Conservation (phyloP, 2,888 invertebrate species). For the Orthosia gothica region DNA sequence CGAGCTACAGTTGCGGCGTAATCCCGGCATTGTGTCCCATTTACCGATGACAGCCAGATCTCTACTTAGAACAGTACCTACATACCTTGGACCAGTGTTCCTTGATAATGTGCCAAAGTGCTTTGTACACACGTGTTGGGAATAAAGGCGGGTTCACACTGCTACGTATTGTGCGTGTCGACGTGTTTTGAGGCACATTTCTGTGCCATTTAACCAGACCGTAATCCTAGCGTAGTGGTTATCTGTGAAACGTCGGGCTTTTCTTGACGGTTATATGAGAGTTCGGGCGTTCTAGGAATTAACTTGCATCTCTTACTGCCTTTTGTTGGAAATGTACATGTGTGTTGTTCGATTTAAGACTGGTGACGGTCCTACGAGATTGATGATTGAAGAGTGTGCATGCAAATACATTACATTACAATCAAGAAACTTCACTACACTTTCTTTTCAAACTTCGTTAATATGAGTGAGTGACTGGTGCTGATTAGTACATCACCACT, state of each 20-base stretch:
- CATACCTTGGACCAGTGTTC: constrained; percentile 38
- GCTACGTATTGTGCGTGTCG: constrained; percentile 39
- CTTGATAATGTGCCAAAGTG: constrained; percentile 65
- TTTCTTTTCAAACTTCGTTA: no score
- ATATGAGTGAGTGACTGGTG: no score
- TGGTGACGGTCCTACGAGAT: not conserved
- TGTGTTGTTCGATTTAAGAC: not conserved
- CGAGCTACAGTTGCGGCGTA: constrained; percentile 63
- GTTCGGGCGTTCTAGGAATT: not conserved
- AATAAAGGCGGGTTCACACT: constrained; percentile 48
- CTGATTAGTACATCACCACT: no score
- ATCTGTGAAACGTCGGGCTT: constrained; percentile 22
- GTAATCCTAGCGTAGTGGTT: constrained; percentile 35
- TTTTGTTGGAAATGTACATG: not conserved
- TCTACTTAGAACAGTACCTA: constrained; percentile 47
- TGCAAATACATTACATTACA: not conserved
- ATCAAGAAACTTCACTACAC: no score
- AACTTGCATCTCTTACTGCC: constrained; percentile 11
- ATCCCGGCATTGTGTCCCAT: constrained; percentile 70
- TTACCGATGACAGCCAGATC: constrained; percentile 56
- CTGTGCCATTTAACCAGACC: constrained; percentile 50
- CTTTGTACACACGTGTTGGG: constrained; percentile 47
- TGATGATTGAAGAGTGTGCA: not conserved
- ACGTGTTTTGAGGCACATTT: constrained; percentile 47
- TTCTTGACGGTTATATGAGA: constrained; percentile 8